phyloP scores from a whole-genome alignment of 2,888 invertebrate genomes.

The Caenorhabditis becei region DNA sequence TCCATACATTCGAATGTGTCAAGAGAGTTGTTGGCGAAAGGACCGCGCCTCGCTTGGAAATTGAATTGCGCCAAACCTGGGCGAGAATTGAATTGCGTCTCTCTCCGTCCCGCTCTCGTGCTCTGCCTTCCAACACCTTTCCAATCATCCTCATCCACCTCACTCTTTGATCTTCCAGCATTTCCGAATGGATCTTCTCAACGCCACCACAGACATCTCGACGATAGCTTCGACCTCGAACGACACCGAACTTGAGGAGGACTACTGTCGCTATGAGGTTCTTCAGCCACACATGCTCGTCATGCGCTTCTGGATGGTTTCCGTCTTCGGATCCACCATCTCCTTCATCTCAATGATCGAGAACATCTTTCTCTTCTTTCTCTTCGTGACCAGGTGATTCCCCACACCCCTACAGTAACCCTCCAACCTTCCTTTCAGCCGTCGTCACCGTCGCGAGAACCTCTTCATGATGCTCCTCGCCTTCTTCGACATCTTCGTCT shows the following conservation, averaged over 20 bases:
- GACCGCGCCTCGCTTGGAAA: slow-evolving; percentile 17
- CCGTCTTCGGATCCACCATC: slow-evolving; percentile 75
- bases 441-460: slow-evolving; percentile 73
- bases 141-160: too few species aligned
- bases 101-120: slow-evolving; percentile 19
- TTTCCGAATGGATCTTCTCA: slow-evolving; percentile 17
- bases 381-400: slow-evolving; percentile 73
- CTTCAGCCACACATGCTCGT: slow-evolving; percentile 64
- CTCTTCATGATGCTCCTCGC: slow-evolving; percentile 79
- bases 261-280: slow-evolving; percentile 61
- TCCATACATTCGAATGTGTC: slow-evolving; percentile 22
- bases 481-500: slow-evolving; percentile 80
- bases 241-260: slow-evolving; percentile 17
- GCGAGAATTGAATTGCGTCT: slow-evolving; percentile 28
- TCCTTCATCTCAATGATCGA: slow-evolving; percentile 75
- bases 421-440: slow-evolving; percentile 27
- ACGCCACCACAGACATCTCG: slow-evolving; percentile 14
- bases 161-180: slow-evolving; percentile 5
- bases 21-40: background rate
- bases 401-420: background rate
- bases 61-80: slow-evolving; percentile 47
- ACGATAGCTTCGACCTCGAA: slow-evolving; percentile 9
- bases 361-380: slow-evolving; percentile 76
- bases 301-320: slow-evolving; percentile 76
- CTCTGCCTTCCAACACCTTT: slow-evolving; percentile 11